Base-by-base conservation (phyloP, 2,113 vertebrate species). In the Trinectes maculatus region DNA sequence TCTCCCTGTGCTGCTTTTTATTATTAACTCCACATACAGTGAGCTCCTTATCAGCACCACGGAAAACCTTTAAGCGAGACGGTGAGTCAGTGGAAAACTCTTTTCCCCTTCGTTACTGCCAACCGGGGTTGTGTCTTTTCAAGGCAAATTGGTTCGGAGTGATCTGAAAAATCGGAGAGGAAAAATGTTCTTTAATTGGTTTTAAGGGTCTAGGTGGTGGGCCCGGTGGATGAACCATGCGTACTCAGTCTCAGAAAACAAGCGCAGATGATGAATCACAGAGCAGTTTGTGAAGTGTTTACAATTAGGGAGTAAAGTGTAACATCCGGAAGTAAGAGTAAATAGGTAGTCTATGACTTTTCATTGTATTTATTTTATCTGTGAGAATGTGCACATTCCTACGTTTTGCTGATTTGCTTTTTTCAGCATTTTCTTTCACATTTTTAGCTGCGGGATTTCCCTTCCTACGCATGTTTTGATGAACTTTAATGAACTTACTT, bases 181-280 rank as follows among this genome's bases (percentile, higher is more conserved):
- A 21, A 71, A 34, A 64, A 77, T 65, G 75, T 68, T 63, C 61
- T 69, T 47, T 92, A 89, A 92, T 92, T 91, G 86, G 79, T 80
- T 92, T 83, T 87, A 91, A 89, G 87, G 85, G 83, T 86, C 77
- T 74, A 43, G 26, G 28, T 1, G 28, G 71, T 34, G 51, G 82
- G 69, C 29, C 80, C 34, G 37, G 28, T 19, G 42, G 60, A 75
- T 68, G 69, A 75, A 76, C 56, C 21, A 51, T 21, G 40, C 80
- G 70, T 77, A 63, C 67, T 71, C 39, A 48, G 42, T 70, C 66
- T 62, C 21, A 43, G 46, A 47, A 71, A 72, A 61, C 49, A 59
- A 54, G 12, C 66, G 58, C n/a, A 47, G 61, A 77, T 48, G 34
- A 40, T 53, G 56, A 73, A 59, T 59, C 70, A 56, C 26, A 6